Conservation (phyloP, 2,797 vertebrate genomes). For the Cirrhinus molitorella region DNA sequence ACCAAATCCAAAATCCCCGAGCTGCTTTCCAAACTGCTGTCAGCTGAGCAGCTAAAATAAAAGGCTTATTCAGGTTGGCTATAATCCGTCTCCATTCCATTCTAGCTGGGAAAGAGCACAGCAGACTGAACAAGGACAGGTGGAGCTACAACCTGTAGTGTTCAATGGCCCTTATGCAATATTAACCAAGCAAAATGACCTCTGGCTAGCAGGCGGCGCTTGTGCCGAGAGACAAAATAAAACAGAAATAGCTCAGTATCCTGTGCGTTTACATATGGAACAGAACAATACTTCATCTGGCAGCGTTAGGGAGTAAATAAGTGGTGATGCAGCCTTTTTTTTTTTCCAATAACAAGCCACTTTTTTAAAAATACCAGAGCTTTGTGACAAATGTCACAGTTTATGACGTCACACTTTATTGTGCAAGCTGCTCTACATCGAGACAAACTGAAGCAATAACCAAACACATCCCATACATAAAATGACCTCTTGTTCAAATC, state of each 20-base stretch:
- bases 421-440: background rate
- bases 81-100: conserved; percentile 31
- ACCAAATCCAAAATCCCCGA: conserved; percentile 11
- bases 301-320: background rate
- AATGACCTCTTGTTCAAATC: background rate
- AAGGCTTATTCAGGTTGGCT: conserved; percentile 18
- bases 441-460: background rate
- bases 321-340: background rate
- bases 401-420: background rate
- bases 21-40: conserved; percentile 38
- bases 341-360: background rate
- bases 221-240: conserved; percentile 3
- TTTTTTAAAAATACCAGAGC: background rate
- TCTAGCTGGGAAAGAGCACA: conserved; percentile 6
- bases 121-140: conserved; percentile 26
- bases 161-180: conserved; percentile 24
- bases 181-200: conserved; percentile 40
- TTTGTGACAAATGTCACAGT: background rate
- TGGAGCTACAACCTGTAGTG: background rate
- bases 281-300: background rate
- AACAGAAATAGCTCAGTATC: conserved; percentile 3
- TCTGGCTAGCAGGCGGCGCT: background rate
- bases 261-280: background rate
- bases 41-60: conserved; percentile 38
- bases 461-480: background rate